Evolutionary conservation across 2,113 vertebrate genomes (phyloP).

Genomic region (Plotosus lineatus): DNA sequence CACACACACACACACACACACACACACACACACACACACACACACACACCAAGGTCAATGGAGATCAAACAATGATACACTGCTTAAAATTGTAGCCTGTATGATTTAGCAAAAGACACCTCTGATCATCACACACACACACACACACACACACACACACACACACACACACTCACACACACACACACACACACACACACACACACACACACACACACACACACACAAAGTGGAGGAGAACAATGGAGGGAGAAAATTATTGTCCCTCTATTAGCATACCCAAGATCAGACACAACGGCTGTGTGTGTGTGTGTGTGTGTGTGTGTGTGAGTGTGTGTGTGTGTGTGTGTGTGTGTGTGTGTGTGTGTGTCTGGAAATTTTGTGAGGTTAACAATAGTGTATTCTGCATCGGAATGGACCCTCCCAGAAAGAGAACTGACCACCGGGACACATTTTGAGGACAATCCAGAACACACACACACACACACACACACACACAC

Average conservation of each 20-base stretch:
- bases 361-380: constrained; percentile 23
- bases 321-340: constrained; percentile 40
- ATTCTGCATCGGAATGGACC: constrained; percentile 29
- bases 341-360: constrained; percentile 33
- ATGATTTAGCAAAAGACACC: constrained; percentile 1
- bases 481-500: not conserved
- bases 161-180: constrained; percentile 13
- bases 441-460: constrained; percentile 3
- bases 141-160: not conserved
- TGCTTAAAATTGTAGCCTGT: constrained; percentile 27
- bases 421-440: constrained; percentile 19
- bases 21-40: not conserved
- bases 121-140: not conserved
- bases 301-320: constrained; percentile 35
- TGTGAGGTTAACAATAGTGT: constrained; percentile 28
- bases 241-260: constrained; percentile 26
- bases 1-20: constrained; percentile 2
- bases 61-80: constrained; percentile 41
- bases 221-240: not conserved
- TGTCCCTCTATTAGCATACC: constrained; percentile 31
- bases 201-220: constrained; percentile 12
- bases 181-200: not conserved
- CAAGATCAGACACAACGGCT: constrained; percentile 4
- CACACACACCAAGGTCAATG: constrained; percentile 6
- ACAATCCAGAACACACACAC: not conserved